Base-by-base conservation (phyloP, 2,888 invertebrate species). In the Stratiomys singularior region DNA sequence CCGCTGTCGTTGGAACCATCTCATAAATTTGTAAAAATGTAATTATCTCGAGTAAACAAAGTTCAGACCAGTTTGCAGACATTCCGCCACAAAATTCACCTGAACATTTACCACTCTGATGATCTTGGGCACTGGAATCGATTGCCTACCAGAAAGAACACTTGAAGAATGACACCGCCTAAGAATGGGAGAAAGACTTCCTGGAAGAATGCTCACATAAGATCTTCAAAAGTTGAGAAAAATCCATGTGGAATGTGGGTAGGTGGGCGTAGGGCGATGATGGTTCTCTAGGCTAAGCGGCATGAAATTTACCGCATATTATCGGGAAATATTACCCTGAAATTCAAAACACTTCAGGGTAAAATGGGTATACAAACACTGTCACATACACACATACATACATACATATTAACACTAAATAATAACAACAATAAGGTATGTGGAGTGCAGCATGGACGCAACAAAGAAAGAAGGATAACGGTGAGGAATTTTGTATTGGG, bases 11-110 rank as follows among this genome's bases (percentile, higher is more conserved):
- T 13, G 13, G 28, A 64, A 67, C 18, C 71, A 71, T 47, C 47
- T 71, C 71, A 71, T 71, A 71, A 71, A 71, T 71, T 71, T 23
- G 47, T 71, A 71, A 71, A 71, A 71, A 71, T 71, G 71, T 71
- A 71, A 71, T 71, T 71, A 71, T 71, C 71, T 47, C 71, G 25
- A 71, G 71, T 71, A 71, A 71, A 71, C 71, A 71, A 47, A 71
- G 71, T 71, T 47, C 71, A 64, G 52, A 71, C 47, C 71, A 5
- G 21, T 9, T n/a, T 30, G 30, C 15, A 11, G 64, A 64, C 64
- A 27, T 64, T 64, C 58, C 52, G 52, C 18, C 15, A 52, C 4
- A n/a, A 44, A n/a, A 5, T 69, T 4, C 23, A 71, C 52, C 47
- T 71, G 71, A 15, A 23, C 15, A 21, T 15, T 7, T 13, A 7